Base-by-base conservation (phyloP, 2,888 invertebrate genomes). In the Prosapia bicincta region DNA sequence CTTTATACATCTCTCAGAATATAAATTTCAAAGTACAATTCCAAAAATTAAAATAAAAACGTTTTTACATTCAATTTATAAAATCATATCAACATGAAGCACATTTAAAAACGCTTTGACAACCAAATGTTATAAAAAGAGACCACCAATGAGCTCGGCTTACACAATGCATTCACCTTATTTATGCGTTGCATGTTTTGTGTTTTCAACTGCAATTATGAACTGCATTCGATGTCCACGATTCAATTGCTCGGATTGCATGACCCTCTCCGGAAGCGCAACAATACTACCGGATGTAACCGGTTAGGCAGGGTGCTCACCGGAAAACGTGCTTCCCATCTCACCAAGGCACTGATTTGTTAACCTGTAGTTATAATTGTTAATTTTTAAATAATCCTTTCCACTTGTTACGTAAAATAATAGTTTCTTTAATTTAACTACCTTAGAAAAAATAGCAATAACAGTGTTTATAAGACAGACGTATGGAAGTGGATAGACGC, bases 181-280 rank as follows among this genome's bases (percentile, higher is more conserved):
- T n/a, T n/a, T n/a, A 38, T 38, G 13, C 54, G 9, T 54, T 9
- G 54, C 54, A 54, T 54, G 54, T 54, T 54, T 20, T 1, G 20
- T 54, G 54, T 20, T 54, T 54, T 20, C 28, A 38, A 13, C 38
- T 38, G 38, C 38, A 38, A 38, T 38, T 38, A 38, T 38, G 13
- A 54, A 54, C 54, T 54, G 54, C 54, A 54, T 54, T 54, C 54
- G 54, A 54, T 54, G 54, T 54, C 54, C 54, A 54, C 54, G 54
- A 54, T 54, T 54, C 54, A 54, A 54, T 54, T 54, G 20, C 54
- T 20, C 1, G 3, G 54, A 54, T 54, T 54, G 54, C 54, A 54
- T 54, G 54, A 6, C 20, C 20, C 20, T 5, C 20, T 20, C n/a
- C 54, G 54, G 54, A 54, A 54, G 54, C 7, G 54, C 54, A 54